These are phyloP conservation scores for Ciconia maguari DNA, from an alignment of 2,113 vertebrate species.

Conservation along the genomic window DNA sequence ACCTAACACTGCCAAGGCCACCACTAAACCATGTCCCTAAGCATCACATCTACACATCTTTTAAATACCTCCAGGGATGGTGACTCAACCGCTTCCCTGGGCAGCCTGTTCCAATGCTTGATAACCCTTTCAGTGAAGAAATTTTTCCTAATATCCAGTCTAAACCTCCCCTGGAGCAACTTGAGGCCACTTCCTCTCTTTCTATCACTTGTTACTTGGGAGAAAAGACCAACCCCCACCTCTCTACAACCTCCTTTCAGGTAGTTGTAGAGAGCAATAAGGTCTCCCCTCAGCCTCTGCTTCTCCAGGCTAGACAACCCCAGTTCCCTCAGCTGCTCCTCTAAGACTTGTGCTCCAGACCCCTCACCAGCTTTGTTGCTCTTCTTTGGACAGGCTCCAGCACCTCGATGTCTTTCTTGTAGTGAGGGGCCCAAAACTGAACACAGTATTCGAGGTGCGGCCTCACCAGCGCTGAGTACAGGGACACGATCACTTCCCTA, in stretches of 20 bases:
- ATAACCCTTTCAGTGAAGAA: not conserved
- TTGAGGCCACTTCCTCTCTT: not conserved
- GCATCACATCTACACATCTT: rapidly evolving
- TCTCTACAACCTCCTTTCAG: not conserved
- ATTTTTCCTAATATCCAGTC: not conserved
- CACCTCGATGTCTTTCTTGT: not conserved
- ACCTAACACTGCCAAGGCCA: not conserved
- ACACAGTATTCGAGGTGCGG: rapidly evolving
- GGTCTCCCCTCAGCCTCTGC: not conserved
- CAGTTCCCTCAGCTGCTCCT: not conserved
- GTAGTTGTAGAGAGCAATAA: rapidly evolving
- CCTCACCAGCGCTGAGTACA: not conserved
- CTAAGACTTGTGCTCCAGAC: not conserved
- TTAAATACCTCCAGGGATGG: not conserved
- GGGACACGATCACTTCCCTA: rapidly evolving
- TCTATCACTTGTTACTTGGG: not conserved
- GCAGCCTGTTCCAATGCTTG: not conserved
- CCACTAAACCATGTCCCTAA: not conserved
- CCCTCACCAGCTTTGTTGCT: not conserved
- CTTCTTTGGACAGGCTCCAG: not conserved
- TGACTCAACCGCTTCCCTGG: not conserved
- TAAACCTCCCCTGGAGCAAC: not conserved
- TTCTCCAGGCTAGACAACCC: not conserved
- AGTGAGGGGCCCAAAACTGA: not conserved
- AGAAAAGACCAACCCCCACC: not conserved